Evolutionary conservation across 2,113 vertebrate genomes (phyloP), one percentile per base, ranked within the genome.

Genomic region (Ornithorhynchus anatinus): DNA sequence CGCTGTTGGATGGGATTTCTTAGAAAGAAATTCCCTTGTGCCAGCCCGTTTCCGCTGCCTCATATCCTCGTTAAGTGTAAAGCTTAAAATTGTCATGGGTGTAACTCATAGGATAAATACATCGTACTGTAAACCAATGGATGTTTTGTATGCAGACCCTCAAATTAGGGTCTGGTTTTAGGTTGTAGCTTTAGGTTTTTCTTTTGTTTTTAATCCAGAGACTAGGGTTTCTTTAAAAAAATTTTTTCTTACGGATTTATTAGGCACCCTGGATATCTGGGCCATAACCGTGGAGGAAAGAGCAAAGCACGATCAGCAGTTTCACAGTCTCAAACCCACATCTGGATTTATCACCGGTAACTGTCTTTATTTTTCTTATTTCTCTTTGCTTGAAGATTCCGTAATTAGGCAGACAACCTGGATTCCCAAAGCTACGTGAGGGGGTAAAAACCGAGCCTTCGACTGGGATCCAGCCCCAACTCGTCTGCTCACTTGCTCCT

Each of bases 291-390:
- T 94, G 89, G 97, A 99, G 72, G 98, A 99, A 82, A 92, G 98
- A 95, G 95, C 94, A 17, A 99, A 99, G 88, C 94, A 99, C 88
- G 98, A 99, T 85, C 98, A 99, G 62, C 98, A 99, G 91, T 99
- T 99, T 88, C 97, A 95, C 72, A 97, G 96, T 87, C 93, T 99
- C 86, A 92, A 97, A 88, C 98, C 96, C 59, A 94, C 91, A 50
- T 93, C 95, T 68, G 98, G 98, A 84, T 97, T 95, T 86, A 99
- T 99, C 87, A 99, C 97, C 91, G 97, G 98, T 99, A 90, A 92
- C 53, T 19, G 39, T 38, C 53, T n/a, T 53, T 23, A 23, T 59
- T 43, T 38, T 29, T 53, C 36, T 33, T 62, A 31, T 53, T 79
- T 25, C 23, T 69, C 1, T 69, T 22, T 59, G 19, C 23, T 15